A percentile compares a stretch with the other conserved stretches of the same genome.
Conservation (phyloP, 2,113 vertebrate genomes). For the Ceyx cyanopectus region DNA sequence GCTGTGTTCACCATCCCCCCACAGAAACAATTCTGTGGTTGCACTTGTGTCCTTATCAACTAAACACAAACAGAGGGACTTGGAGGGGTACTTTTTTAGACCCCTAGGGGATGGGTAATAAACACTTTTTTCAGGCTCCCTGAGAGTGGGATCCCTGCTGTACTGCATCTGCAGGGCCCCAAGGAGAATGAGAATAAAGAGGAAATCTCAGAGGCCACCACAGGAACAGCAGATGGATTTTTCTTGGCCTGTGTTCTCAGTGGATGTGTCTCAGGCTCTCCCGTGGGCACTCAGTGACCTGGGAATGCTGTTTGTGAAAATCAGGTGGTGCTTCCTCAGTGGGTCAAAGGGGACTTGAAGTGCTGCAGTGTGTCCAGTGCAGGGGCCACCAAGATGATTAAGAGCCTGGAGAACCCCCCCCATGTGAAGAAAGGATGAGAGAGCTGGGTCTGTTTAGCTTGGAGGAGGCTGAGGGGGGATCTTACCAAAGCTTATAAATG, state of each 20-base stretch:
- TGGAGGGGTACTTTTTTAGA: neutral
- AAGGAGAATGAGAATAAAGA: neutral
- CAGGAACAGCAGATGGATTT: neutral
- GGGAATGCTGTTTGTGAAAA: neutral
- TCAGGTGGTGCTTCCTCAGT: neutral
- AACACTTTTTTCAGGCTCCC: neutral
- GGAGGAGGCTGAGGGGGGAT: too few relatives aligned
- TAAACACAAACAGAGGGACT: neutral
- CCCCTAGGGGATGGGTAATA: neutral
- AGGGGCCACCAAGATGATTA: too few relatives aligned
- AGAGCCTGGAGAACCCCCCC: too few relatives aligned
- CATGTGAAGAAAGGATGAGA: too few relatives aligned
- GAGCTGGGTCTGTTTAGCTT: too few relatives aligned
- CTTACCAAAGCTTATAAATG: too few relatives aligned
- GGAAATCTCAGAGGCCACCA: neutral
- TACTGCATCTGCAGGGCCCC: neutral
- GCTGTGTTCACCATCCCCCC: neutral
- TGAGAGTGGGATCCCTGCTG: neutral
- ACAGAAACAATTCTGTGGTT: neutral
- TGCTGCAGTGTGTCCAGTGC: neutral
- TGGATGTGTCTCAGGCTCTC: neutral
- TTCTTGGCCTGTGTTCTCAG: neutral
- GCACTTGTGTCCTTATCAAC: neutral
- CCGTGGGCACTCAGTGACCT: rapidly evolving
- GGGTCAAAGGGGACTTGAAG: neutral